Evolutionary conservation across 2,888 invertebrate species (phyloP).

Genomic region (Rhogogaster chlorosoma): DNA sequence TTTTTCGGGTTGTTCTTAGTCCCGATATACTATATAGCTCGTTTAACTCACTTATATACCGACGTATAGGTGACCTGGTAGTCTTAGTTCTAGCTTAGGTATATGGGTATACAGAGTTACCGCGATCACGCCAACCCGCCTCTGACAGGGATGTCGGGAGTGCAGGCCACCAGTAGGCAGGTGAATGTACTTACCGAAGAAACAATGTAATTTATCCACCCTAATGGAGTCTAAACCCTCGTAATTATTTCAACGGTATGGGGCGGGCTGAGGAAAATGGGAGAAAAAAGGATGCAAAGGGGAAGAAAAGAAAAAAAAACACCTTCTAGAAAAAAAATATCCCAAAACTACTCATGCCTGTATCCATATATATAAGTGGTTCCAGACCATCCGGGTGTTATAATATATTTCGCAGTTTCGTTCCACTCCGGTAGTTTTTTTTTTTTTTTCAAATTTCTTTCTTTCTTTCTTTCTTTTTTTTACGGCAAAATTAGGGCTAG

Average conservation of each 20-base stretch:
- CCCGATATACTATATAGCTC: neutral
- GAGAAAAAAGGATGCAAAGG: slow-evolving; percentile 4
- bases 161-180: slow-evolving; percentile 36
- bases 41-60: neutral
- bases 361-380: neutral
- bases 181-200: slow-evolving; percentile 51
- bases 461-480: neutral
- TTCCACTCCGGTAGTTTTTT: neutral
- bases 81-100: neutral
- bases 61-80: neutral
- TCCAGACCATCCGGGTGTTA: neutral
- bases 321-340: neutral
- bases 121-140: slow-evolving; percentile 38
- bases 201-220: slow-evolving; percentile 54
- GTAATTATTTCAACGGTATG: slow-evolving; percentile 47
- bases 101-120: slow-evolving; percentile 4
- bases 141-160: neutral
- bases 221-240: slow-evolving; percentile 50
- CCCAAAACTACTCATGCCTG: neutral
- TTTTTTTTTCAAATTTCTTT: neutral
- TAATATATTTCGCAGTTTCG: neutral
- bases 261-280: neutral
- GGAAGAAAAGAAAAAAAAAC: neutral
- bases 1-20: neutral
- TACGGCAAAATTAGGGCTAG: neutral